A percentile compares a stretch with the other conserved stretches of the same genome.
Conservation (phyloP, 2,113 vertebrate species). For the Epinephelus lanceolatus region DNA sequence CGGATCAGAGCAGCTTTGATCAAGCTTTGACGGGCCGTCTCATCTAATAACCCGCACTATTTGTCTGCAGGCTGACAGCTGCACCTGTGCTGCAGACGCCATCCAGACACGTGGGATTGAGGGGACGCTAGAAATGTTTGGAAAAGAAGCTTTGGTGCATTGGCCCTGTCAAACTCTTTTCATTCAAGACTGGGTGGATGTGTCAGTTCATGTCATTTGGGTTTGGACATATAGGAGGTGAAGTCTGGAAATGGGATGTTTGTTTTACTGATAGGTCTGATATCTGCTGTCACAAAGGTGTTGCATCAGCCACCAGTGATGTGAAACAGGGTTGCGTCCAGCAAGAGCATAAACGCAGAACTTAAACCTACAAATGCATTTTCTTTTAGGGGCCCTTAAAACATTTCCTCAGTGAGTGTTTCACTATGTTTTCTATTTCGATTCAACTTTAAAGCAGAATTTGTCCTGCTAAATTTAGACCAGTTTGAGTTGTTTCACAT, state of each 20-base stretch:
- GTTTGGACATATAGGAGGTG: constrained; percentile 31
- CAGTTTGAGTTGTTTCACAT: background rate
- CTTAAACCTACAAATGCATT: background rate
- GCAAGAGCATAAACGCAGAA: background rate
- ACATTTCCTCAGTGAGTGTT: background rate
- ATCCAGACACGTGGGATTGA: background rate
- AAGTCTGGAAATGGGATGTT: constrained; percentile 30
- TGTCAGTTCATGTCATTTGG: constrained; percentile 35
- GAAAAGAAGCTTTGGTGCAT: constrained; percentile 25
- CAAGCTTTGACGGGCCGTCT: constrained; percentile 57
- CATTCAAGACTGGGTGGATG: constrained; percentile 1
- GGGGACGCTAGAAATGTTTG: constrained; percentile 36
- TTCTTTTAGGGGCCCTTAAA: background rate
- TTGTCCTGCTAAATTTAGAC: constrained; percentile 10
- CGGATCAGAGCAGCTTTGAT: constrained; percentile 70
- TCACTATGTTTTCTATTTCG: background rate
- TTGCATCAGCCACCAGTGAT: constrained; percentile 1
- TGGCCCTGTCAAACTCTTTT: constrained; percentile 46
- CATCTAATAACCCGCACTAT: constrained; percentile 58
- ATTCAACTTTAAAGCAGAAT: background rate
- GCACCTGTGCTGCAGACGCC: constrained; percentile 47
- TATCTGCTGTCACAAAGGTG: constrained; percentile 14
- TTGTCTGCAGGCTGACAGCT: constrained; percentile 54
- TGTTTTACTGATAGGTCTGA: constrained; percentile 39
- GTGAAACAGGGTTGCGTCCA: background rate